phyloP scores from a whole-genome alignment of 2,113 vertebrate species.

The Chloropsis hardwickii region DNA sequence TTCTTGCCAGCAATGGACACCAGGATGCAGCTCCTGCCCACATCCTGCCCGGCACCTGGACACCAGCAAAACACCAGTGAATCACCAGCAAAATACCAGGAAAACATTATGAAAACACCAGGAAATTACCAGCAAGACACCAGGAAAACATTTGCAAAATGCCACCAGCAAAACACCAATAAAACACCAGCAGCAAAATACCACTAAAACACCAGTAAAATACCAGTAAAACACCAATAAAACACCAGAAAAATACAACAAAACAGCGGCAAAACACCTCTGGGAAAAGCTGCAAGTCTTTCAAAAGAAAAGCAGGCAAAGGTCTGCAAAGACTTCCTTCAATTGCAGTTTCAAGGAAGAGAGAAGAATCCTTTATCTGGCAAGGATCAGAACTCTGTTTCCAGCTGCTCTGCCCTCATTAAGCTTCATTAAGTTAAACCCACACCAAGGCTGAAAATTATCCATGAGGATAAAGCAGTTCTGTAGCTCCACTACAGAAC shows the following conservation, averaged over 20 bases:
- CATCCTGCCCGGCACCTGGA: slow-evolving; percentile 93
- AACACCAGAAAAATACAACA: background rate
- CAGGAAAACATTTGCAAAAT: background rate
- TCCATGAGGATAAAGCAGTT: background rate
- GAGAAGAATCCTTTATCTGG: background rate
- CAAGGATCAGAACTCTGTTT: background rate
- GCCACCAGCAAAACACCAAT: background rate
- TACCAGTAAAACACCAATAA: background rate
- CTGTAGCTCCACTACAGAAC: background rate
- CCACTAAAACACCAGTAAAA: background rate
- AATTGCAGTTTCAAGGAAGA: accelerated
- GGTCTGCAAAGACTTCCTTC: accelerated
- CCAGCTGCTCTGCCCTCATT: background rate
- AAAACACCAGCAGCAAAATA: background rate
- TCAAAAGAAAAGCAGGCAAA: background rate
- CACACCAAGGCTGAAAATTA: background rate
- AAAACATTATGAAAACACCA: background rate
- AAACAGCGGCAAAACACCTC: background rate
- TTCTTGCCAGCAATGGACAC: slow-evolving; percentile 96
- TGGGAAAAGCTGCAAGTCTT: background rate
- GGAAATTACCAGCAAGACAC: accelerated
- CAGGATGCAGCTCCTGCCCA: slow-evolving; percentile 95
- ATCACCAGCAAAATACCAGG: background rate
- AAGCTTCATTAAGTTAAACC: background rate
- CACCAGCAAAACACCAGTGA: background rate